phyloP scores from a whole-genome alignment of 2,797 vertebrate species.

The Podarcis siculus region DNA sequence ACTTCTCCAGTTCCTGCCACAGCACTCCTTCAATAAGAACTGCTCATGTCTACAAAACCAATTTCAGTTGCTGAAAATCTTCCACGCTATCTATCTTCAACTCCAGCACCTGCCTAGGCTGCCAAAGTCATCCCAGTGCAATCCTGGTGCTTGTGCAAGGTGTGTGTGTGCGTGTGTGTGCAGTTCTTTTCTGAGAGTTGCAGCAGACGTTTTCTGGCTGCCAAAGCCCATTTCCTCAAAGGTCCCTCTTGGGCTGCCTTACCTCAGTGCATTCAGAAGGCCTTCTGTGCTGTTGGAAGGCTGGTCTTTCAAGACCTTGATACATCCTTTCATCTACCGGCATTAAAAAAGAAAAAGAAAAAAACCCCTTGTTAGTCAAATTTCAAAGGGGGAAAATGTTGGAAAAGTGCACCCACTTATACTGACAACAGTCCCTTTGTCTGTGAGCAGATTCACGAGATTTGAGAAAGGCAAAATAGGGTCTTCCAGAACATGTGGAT shows the following conservation, averaged over 20 bases:
- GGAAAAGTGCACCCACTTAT: neutral
- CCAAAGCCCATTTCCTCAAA: neutral
- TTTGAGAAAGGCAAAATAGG: neutral
- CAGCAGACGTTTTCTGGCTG: neutral
- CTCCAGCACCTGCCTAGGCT: neutral
- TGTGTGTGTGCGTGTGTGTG: no score
- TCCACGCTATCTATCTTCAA: neutral
- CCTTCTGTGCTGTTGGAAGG: conserved; percentile 92
- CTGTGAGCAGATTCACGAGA: neutral
- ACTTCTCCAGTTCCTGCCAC: neutral
- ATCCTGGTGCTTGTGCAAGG: neutral
- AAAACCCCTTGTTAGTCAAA: neutral
- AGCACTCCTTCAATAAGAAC: no score
- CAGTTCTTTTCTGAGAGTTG: no score
- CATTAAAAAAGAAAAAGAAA: conserved; percentile 46
- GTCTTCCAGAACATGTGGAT: neutral
- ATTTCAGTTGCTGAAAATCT: neutral
- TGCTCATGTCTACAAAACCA: neutral
- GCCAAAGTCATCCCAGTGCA: neutral
- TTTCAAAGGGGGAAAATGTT: no score
- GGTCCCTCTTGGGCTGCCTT: neutral
- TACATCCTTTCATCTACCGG: conserved; percentile 92
- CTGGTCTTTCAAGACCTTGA: conserved; percentile 93
- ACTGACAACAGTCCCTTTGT: neutral
- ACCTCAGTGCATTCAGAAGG: conserved; percentile 92